These are phyloP conservation scores for Chanos chanos DNA, from an alignment of 2,797 vertebrate species.

Conservation along the genomic window DNA sequence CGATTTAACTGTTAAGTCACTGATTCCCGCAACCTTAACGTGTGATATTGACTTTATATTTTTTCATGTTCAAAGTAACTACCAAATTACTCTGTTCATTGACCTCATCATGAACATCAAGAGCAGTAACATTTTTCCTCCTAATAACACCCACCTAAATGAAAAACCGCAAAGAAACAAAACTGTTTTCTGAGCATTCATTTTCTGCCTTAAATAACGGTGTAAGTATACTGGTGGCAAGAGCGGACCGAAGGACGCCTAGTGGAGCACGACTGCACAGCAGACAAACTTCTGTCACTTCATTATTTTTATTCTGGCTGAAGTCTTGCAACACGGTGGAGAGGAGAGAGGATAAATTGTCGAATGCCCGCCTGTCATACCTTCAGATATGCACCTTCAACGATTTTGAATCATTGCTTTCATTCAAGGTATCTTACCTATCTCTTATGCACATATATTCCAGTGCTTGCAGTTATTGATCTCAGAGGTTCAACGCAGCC, in stretches of 20 bases:
- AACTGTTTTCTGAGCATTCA: neutral
- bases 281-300: slow-evolving; percentile 33
- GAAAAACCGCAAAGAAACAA: too few species aligned
- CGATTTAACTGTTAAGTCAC: too few species aligned
- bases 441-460: neutral
- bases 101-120: too few species aligned
- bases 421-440: too few species aligned
- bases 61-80: too few species aligned
- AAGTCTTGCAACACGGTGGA: slow-evolving; percentile 14
- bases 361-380: neutral
- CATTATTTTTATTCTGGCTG: slow-evolving; percentile 35
- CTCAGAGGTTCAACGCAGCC: neutral
- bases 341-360: slow-evolving; percentile 12
- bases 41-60: too few species aligned
- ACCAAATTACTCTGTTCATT: too few species aligned
- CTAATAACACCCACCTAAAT: too few species aligned
- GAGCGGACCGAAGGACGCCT: slow-evolving; percentile 35
- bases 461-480: neutral
- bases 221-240: neutral
- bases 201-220: neutral
- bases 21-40: too few species aligned
- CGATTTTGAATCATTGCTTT: neutral
- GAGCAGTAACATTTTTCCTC: too few species aligned
- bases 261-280: slow-evolving; percentile 36
- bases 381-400: neutral